Conservation (phyloP, 1,140 invertebrate genomes). For the Brachionus calyciflorus region DNA sequence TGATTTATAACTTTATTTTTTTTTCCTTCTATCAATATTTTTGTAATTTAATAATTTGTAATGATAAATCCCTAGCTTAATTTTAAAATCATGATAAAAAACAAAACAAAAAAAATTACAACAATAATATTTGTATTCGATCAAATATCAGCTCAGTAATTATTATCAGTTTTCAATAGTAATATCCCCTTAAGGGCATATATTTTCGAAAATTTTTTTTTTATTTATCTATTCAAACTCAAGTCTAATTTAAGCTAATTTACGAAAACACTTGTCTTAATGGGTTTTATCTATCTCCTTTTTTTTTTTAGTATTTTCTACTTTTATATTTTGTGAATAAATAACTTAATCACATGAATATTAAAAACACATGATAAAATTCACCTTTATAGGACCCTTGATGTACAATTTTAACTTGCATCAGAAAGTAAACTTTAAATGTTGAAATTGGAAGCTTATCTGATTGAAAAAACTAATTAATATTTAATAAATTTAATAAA, state of each 20-base stretch:
- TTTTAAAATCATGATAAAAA: slow-evolving; percentile 43
- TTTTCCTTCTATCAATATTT: slow-evolving; percentile 2
- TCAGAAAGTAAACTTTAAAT: too few species aligned
- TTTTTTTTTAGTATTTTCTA: too few species aligned
- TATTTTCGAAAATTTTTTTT: neutral
- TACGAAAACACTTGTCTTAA: slow-evolving; percentile 16
- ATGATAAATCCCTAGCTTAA: slow-evolving; percentile 39
- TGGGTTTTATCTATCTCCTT: neutral
- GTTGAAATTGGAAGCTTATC: too few species aligned
- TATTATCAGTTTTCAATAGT: slow-evolving; percentile 42
- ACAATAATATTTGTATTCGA: slow-evolving; percentile 43
- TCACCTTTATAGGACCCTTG: too few species aligned
- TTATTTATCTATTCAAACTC: slow-evolving; percentile 32
- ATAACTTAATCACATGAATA: too few species aligned
- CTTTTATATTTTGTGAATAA: too few species aligned
- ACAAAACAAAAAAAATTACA: slow-evolving; percentile 36
- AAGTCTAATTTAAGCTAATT: slow-evolving; percentile 1
- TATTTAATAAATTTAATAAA: too few species aligned
- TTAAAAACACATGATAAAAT: too few species aligned
- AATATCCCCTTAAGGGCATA: slow-evolving; percentile 21
- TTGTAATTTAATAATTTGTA: slow-evolving; percentile 40
- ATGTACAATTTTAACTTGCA: too few species aligned
- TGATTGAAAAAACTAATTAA: too few species aligned
- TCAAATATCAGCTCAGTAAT: slow-evolving; percentile 41
- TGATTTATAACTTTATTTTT: slow-evolving; percentile 27